A percentile compares a stretch with the other conserved stretches of the same genome.
Conservation (phyloP, 2,888 invertebrate species). For the Tipula vernalis region DNA sequence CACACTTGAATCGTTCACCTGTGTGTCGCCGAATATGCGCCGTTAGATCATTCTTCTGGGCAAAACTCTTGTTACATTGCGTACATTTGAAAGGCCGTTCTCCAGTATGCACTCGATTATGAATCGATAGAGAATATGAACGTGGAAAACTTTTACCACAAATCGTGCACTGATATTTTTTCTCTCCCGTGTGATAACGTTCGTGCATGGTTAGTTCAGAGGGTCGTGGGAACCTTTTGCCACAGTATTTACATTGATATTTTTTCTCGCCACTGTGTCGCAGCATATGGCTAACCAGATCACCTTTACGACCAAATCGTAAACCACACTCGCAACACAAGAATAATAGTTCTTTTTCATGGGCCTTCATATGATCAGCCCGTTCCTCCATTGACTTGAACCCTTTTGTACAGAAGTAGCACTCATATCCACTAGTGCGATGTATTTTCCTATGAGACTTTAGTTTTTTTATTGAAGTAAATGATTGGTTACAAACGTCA, state of each 20-base stretch:
- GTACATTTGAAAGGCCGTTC: slow-evolving; percentile 40
- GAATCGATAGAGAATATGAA: slow-evolving; percentile 44
- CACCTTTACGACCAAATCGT: slow-evolving; percentile 44
- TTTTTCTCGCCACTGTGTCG: slow-evolving; percentile 46
- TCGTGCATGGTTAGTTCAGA: slow-evolving; percentile 47
- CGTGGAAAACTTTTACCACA: slow-evolving; percentile 38
- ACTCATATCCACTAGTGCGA: too few species aligned
- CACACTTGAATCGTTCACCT: slow-evolving; percentile 44
- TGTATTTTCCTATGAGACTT: too few species aligned
- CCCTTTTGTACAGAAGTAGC: too few species aligned
- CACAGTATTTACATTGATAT: slow-evolving; percentile 44
- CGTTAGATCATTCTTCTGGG: slow-evolving; percentile 45
- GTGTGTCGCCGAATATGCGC: slow-evolving; percentile 44
- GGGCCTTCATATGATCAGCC: slow-evolving; percentile 18
- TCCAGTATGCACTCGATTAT: slow-evolving; percentile 45
- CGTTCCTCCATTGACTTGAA: too few species aligned
- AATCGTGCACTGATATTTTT: slow-evolving; percentile 41
- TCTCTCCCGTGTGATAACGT: slow-evolving; percentile 40
- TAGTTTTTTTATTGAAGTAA: too few species aligned
- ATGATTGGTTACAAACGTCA: too few species aligned
- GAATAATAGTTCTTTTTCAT: slow-evolving; percentile 35
- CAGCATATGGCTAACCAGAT: slow-evolving; percentile 46
- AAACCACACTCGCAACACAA: slow-evolving; percentile 46
- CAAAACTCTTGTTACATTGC: slow-evolving; percentile 43
- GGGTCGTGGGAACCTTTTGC: slow-evolving; percentile 44